Conservation (phyloP, 1,140 invertebrate species). For the Neodiprion fabricii region DNA sequence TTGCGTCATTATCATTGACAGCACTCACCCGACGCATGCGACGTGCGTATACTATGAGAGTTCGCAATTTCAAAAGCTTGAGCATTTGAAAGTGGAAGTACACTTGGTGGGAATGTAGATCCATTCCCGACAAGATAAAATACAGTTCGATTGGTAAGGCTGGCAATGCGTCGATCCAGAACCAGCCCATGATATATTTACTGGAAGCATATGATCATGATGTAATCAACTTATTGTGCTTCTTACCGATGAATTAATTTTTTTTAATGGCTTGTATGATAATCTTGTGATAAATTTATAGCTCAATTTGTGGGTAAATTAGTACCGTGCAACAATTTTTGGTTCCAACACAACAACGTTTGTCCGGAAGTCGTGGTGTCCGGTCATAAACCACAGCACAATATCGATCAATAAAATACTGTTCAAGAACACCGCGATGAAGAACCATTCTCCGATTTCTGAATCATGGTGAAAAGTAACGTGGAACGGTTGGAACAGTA, state of each 20-base stretch:
- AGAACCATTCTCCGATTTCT: conserved; percentile 15
- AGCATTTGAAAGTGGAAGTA: conserved; percentile 38
- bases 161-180: conserved; percentile 42
- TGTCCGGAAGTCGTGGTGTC: conserved; percentile 43
- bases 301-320: conserved; percentile 9
- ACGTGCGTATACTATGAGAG: conserved; percentile 37
- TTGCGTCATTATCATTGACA: background rate
- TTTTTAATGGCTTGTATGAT: too few species aligned
- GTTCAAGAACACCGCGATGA: conserved; percentile 29
- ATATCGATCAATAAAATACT: conserved; percentile 38
- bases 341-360: conserved; percentile 39
- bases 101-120: conserved; percentile 28
- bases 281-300: conserved; percentile 6
- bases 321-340: conserved; percentile 40
- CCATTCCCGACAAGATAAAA: conserved; percentile 19
- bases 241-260: conserved; percentile 7
- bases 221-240: too few species aligned
- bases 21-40: conserved; percentile 41
- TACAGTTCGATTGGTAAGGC: conserved; percentile 42
- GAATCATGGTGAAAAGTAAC: conserved; percentile 35
- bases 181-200: conserved; percentile 44
- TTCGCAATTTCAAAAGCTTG: conserved; percentile 46
- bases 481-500: conserved; percentile 36
- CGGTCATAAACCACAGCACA: conserved; percentile 46
- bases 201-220: conserved; percentile 31